These are phyloP conservation scores for Melanotaenia trifasciata DNA, from an alignment of 2,797 vertebrate genomes.

Conservation along the genomic window DNA sequence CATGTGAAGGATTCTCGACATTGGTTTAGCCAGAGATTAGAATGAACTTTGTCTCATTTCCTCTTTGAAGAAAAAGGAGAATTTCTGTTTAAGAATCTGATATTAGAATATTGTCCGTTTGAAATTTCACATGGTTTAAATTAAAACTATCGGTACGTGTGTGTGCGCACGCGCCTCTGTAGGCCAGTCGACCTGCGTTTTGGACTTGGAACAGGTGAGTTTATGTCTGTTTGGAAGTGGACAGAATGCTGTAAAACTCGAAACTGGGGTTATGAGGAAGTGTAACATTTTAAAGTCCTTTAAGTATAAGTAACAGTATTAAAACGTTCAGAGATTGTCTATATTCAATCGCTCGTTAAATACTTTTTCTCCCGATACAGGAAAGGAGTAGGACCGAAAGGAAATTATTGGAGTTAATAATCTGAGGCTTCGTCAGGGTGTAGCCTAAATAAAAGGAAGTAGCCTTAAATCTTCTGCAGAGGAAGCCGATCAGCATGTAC, in stretches of 20 bases:
- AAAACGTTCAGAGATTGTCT: background rate
- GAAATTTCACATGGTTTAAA: background rate
- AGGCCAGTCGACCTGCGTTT: background rate
- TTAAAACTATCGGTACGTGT: background rate
- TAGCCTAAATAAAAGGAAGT: constrained; percentile 63
- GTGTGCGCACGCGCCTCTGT: background rate
- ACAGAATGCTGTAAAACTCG: background rate
- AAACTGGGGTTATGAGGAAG: no score
- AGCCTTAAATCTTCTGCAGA: background rate
- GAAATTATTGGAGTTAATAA: constrained; percentile 13
- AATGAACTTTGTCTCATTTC: constrained; percentile 79
- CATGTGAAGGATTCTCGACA: constrained; percentile 50
- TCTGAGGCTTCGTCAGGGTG: constrained; percentile 33
- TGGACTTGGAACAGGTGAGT: constrained; percentile 55
- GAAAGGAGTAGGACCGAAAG: background rate
- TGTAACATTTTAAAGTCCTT: background rate
- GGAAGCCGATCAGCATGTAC: constrained; percentile 56
- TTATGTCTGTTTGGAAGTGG: background rate
- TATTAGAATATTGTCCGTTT: background rate
- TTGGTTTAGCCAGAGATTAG: constrained; percentile 50
- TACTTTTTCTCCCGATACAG: constrained; percentile 9
- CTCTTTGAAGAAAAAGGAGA: constrained; percentile 27
- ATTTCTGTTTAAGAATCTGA: accelerated
- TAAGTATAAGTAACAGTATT: no score
- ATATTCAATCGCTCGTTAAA: background rate